Percentiles rank a stretch among this genome's conserved stretches.
Evolutionary conservation across 1,140 invertebrate species (phyloP).

Genomic region (Cotesia glomerata): DNA sequence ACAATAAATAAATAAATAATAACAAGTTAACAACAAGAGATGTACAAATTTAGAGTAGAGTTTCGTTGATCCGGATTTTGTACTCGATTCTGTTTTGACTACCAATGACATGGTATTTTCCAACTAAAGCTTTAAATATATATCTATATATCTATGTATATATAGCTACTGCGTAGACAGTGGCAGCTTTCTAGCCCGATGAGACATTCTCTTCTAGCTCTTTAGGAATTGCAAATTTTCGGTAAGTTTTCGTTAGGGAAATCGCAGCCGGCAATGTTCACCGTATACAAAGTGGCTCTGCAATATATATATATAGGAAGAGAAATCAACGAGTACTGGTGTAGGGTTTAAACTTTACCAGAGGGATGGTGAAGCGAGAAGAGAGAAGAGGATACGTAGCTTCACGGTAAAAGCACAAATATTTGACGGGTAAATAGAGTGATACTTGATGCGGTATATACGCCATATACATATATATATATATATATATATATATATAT

Average conservation of each 20-base stretch:
- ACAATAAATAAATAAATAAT: background rate
- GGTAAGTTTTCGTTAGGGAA: constrained; percentile 62
- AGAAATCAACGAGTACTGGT: no score
- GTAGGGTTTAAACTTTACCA: background rate
- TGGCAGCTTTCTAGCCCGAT: background rate
- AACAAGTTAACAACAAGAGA: background rate
- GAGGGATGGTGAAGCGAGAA: constrained; percentile 32
- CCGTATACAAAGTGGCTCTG: constrained; percentile 60
- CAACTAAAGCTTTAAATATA: background rate
- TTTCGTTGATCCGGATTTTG: constrained; percentile 3
- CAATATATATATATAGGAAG: constrained; percentile 39
- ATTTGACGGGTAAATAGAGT: constrained; percentile 65
- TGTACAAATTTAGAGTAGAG: background rate
- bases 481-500: background rate
- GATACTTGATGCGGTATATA: constrained; percentile 60
- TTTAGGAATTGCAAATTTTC: constrained; percentile 63
- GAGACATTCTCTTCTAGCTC: constrained; percentile 37
- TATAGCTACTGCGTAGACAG: background rate
- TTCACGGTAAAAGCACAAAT: constrained; percentile 64
- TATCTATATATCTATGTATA: no score
- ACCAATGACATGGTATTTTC: background rate
- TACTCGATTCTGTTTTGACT: constrained; percentile 10
- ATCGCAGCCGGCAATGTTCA: constrained; percentile 55
- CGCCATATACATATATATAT: constrained; percentile 13
- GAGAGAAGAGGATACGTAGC: constrained; percentile 50